Evolutionary conservation across 2,113 vertebrate genomes (phyloP).

Genomic region (Leptobrachium leishanense): DNA sequence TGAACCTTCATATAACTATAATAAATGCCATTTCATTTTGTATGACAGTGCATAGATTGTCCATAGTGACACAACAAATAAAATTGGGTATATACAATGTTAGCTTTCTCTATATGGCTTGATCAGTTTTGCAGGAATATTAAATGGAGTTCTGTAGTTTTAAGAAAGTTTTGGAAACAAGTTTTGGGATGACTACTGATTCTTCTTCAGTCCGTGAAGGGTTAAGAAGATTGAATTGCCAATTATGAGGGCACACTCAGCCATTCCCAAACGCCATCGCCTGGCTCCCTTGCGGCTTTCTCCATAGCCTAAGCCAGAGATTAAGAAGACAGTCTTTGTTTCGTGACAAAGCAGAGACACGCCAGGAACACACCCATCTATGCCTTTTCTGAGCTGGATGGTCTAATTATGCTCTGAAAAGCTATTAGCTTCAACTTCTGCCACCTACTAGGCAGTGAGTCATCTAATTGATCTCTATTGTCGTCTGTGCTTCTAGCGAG

Average conservation of each 20-base stretch:
- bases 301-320: conserved; percentile 35
- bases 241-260: conserved; percentile 1
- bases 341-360: conserved; percentile 47
- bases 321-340: conserved; percentile 49
- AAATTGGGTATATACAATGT: no score
- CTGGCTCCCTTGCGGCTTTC: conserved; percentile 35
- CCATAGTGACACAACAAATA: no score
- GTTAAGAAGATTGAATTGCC: conserved; percentile 13
- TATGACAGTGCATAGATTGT: no score
- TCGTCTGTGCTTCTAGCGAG: conserved; percentile 18
- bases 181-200: background rate
- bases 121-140: background rate
- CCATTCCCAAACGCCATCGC: conserved; percentile 28
- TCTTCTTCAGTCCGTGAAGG: background rate
- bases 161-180: background rate
- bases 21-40: no score
- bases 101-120: no score
- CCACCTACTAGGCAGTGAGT: conserved; percentile 45
- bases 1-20: no score
- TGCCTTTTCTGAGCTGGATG: conserved; percentile 46
- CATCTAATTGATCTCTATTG: conserved; percentile 42
- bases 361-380: conserved; percentile 42
- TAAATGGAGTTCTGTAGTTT: background rate
- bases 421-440: conserved; percentile 42
- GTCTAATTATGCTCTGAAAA: conserved; percentile 42